Evolutionary conservation across 2,113 vertebrate species (phyloP), one percentile per base, ranked within the genome.

Genomic region (Verasper variegatus): DNA sequence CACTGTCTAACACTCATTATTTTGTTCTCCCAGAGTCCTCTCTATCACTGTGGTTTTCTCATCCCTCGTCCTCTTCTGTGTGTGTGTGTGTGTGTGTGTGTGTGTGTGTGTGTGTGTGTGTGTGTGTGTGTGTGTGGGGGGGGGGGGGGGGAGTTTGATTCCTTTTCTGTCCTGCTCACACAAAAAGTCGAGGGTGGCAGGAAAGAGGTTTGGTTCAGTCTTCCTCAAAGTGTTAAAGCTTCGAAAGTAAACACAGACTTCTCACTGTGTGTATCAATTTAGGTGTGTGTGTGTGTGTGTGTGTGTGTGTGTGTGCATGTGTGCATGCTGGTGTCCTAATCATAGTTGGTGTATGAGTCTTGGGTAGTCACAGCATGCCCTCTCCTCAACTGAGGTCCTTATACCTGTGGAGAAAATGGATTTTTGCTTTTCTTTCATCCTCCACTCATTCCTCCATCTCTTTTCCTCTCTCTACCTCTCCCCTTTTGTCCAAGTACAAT

Each of bases 331-430:
- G 52, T 77, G 49, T 74, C 56, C 47, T 74, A 81, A 85, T 85
- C 81, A 78, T 18, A 71, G 64, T 37, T 61, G 71, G 57, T 51
- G 54, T 68, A 71, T 58, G 67, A 85, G 68, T 78, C 76, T 71
- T 63, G 77, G 86, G 20, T 62, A 68, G 68, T 45, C 80, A 0
- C 74, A 80, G 55, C 71, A 74, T 80, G 82, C 35, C 55, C 60
- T 79, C 71, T 54, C 56, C 66, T 69, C 78, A 35, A 72, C 79
- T 71, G 74, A 77, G 76, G 73, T 74, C 42, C 64, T 73, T 85
- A 70, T 66, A 64, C 82, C 84, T 89, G 80, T 78, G 88, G 78
- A 85, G 83, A 89, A 90, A 89, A 84, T 85, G 6, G 72, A 80
- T 88, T 90, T 85, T 74, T 84, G 45, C 57, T 84, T 82, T 70